These are phyloP conservation scores for Pangasius mekongensis DNA, from an alignment of 2,797 vertebrate species.

Conservation along the genomic window DNA sequence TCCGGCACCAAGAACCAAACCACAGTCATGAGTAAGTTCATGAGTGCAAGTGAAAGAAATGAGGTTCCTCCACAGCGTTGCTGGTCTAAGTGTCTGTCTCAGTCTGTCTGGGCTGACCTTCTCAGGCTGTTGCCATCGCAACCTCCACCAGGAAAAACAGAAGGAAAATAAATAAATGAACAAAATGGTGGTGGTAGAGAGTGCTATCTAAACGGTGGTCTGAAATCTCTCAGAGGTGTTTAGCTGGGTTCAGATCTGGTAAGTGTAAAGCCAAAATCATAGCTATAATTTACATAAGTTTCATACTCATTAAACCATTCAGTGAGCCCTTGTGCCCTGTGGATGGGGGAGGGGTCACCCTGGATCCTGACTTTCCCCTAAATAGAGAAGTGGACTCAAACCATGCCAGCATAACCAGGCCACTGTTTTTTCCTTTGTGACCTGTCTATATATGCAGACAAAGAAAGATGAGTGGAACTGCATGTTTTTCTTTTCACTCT, in stretches of 20 bases:
- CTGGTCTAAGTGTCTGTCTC: not conserved
- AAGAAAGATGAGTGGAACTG: not conserved
- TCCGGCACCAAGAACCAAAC: not conserved
- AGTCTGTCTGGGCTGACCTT: not conserved
- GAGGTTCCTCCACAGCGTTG: not conserved
- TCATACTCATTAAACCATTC: not conserved
- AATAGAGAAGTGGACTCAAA: not conserved
- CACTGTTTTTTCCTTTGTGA: not conserved
- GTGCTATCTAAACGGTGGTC: not conserved
- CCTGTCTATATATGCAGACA: not conserved
- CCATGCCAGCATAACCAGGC: not conserved
- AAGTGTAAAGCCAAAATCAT: not conserved
- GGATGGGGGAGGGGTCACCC: not conserved
- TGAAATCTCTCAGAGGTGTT: not conserved
- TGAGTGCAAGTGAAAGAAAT: not conserved
- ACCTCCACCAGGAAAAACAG: not conserved
- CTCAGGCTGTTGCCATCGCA: slow-evolving; percentile 4
- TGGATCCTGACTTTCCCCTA: not conserved
- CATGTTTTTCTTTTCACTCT: not conserved
- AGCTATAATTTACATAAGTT: not conserved
- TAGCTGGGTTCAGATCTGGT: not conserved
- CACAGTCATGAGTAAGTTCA: not conserved
- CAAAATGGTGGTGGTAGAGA: not conserved
- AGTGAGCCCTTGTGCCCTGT: not conserved
- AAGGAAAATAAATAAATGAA: not conserved